A percentile compares a stretch with the other conserved stretches of the same genome.
phyloP scores from a whole-genome alignment of 2,888 invertebrate species.

The Protonemura montana region DNA sequence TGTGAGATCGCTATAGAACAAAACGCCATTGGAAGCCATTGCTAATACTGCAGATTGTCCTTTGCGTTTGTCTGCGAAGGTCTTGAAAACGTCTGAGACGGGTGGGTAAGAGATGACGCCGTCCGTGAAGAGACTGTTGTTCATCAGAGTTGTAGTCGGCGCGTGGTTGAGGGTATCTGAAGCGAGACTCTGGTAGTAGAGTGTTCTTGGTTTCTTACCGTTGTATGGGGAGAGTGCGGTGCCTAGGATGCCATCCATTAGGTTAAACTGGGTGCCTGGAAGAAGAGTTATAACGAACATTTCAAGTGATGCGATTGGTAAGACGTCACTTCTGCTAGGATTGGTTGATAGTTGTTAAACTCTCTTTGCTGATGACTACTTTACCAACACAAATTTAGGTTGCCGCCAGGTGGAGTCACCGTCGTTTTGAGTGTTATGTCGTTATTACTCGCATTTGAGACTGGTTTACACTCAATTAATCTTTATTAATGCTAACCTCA shows the following conservation, averaged over 20 bases:
- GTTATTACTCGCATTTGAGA: too few relatives aligned
- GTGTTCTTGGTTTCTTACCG: conserved; percentile 60
- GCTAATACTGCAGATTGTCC: conserved; percentile 70
- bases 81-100: conserved; percentile 60
- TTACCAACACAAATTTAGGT: too few relatives aligned
- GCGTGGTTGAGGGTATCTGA: conserved; percentile 72
- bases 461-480: too few relatives aligned
- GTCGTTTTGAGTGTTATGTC: too few relatives aligned
- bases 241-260: conserved; percentile 76
- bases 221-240: conserved; percentile 63
- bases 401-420: too few relatives aligned
- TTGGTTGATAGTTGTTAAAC: too few relatives aligned
- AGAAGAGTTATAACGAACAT: too few relatives aligned
- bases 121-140: conserved; percentile 62
- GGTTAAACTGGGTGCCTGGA: conserved; percentile 66
- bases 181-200: conserved; percentile 76
- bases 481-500: too few relatives aligned
- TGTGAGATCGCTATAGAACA: conserved; percentile 74
- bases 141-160: conserved; percentile 67
- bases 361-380: too few relatives aligned
- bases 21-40: conserved; percentile 69
- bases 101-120: conserved; percentile 58
- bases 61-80: conserved; percentile 63
- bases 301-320: too few relatives aligned
- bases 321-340: too few relatives aligned